Percentiles rank a stretch among this genome's conserved stretches.
phyloP scores from a whole-genome alignment of 2,113 vertebrate species.

The Balaeniceps rex region DNA sequence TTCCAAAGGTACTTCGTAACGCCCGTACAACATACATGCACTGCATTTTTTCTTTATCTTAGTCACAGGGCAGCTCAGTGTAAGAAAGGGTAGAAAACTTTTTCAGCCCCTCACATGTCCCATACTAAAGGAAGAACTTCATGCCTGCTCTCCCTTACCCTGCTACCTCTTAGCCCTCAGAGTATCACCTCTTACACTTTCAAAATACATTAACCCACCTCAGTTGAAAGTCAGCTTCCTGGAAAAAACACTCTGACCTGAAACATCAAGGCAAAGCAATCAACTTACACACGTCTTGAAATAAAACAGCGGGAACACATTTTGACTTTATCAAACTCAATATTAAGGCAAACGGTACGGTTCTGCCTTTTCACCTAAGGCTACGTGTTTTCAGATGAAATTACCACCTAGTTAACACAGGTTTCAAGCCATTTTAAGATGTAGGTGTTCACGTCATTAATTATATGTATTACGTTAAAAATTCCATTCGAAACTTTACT shows the following conservation, averaged over 20 bases:
- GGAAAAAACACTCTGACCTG: neutral
- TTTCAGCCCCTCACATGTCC: neutral
- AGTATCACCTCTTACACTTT: neutral
- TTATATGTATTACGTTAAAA: neutral
- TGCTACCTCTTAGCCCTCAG: neutral
- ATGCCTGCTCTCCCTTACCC: neutral
- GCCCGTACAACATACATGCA: fast-evolving
- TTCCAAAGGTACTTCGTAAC: neutral
- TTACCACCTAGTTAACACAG: neutral
- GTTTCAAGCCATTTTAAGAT: neutral
- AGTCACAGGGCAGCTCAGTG: neutral
- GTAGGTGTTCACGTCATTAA: neutral
- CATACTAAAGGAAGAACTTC: neutral
- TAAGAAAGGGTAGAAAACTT: neutral
- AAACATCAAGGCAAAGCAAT: neutral
- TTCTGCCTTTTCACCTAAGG: neutral
- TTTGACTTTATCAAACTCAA: neutral
- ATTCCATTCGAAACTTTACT: neutral
- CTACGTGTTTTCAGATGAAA: neutral
- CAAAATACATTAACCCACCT: neutral
- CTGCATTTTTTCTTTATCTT: too few species aligned
- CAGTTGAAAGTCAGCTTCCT: neutral
- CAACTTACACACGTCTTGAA: neutral
- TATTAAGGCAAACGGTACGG: fast-evolving
- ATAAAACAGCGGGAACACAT: neutral